A percentile compares a stretch with the other conserved stretches of the same genome.
phyloP scores from a whole-genome alignment of 2,797 vertebrate genomes.

The Enteromius treurensis region DNA sequence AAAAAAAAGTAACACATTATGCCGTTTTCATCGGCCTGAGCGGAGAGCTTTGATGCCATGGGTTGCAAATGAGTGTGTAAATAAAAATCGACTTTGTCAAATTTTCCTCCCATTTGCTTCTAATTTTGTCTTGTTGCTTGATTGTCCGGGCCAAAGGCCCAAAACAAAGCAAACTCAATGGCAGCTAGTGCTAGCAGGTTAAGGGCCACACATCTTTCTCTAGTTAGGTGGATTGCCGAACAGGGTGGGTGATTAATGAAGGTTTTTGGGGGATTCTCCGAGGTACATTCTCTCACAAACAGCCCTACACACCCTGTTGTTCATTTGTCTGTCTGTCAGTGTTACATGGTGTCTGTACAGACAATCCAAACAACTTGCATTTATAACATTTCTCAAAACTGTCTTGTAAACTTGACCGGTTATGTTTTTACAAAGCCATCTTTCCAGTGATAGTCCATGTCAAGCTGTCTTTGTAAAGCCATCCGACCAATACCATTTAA shows the following conservation, averaged over 20 bases:
- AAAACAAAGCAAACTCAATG: slow-evolving; percentile 42
- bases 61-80: slow-evolving; percentile 42
- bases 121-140: slow-evolving; percentile 19
- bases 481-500: slow-evolving; percentile 30
- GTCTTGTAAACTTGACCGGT: slow-evolving; percentile 51
- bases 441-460: slow-evolving; percentile 33
- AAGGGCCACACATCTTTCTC: slow-evolving; percentile 63
- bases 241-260: slow-evolving; percentile 55
- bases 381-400: slow-evolving; percentile 34
- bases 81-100: slow-evolving; percentile 38
- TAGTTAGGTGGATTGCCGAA: slow-evolving; percentile 57
- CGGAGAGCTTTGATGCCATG: slow-evolving; percentile 48
- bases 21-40: slow-evolving; percentile 64
- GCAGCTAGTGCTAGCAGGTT: slow-evolving; percentile 38
- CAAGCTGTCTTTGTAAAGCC: slow-evolving; percentile 25
- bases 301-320: slow-evolving; percentile 9
- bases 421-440: slow-evolving; percentile 50
- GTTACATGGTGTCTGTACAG: not conserved
- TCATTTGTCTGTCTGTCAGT: slow-evolving; percentile 34
- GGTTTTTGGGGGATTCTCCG: not conserved
- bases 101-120: slow-evolving; percentile 14
- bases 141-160: not conserved
- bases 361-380: slow-evolving; percentile 3
- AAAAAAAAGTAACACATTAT: slow-evolving; percentile 54
- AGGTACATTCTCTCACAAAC: slow-evolving; percentile 29